Base-by-base conservation (phyloP, 2,113 vertebrate species). In the Indri indri region DNA sequence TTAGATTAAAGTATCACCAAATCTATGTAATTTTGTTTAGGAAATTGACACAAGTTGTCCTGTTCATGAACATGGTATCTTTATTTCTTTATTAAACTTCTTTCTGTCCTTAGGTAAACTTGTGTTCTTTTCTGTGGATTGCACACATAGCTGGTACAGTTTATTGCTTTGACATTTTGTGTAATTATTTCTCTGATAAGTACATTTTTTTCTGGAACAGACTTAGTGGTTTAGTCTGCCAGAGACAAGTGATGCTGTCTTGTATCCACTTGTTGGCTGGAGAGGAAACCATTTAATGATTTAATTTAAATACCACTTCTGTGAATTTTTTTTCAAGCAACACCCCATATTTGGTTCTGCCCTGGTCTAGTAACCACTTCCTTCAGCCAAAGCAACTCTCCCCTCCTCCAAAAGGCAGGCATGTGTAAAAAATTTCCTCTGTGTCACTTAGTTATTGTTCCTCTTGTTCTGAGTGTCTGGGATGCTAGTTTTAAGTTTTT, bases 211-310 rank as follows among this genome's bases (percentile, higher is more conserved):
- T 54, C 50, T 82, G 54, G 54, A 77, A 8, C 27, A 13, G 1
- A 17, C 32, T 71, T 40, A 45, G 3, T 37, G 45, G 3, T 23
- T 80, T 68, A 34, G 7, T 96, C 81, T 95, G 47, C 93, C 42
- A 32, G 95, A 83, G 30, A 95, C 70, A 50, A 77, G 27, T 94
- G 95, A 96, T 0, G 8, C 42, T 63, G 9, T 59, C 18, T 81
- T 3, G 2, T 1, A 3, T 71, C 13, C 25, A 3, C 63, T 42
- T 47, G 80, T 1, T 68, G 83, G 8, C 18, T 73, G 10, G 30
- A 61, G 5, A 59, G 23, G 37, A 45, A 92, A 70, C 22, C 13
- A 57, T 79, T 54, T 57, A 59, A 63, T n/a, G 34, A 68, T 66
- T 93, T 88, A 54, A 10, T 0, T 42, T 13, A 70, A 47, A 47